Evolutionary conservation across 2,113 vertebrate species (phyloP).

Genomic region (Chascanopsetta lugubris): DNA sequence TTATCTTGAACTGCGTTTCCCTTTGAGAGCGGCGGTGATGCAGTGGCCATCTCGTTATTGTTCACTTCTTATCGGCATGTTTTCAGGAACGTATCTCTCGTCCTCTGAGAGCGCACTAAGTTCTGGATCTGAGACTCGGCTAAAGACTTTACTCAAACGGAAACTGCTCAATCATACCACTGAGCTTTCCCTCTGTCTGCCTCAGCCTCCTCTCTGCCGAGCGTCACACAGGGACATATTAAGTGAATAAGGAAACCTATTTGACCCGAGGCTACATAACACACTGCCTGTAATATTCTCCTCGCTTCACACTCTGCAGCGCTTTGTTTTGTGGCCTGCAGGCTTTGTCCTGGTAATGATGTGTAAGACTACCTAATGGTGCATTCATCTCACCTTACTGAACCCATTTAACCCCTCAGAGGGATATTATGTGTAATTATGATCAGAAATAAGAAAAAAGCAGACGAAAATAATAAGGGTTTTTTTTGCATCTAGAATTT

Average conservation of each 20-base stretch:
- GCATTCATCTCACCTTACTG: constrained; percentile 33
- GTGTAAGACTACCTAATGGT: constrained; percentile 51
- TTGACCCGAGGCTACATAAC: constrained; percentile 59
- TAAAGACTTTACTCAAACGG: constrained; percentile 17
- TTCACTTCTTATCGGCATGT: constrained; percentile 29
- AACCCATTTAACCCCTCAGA: constrained; percentile 6
- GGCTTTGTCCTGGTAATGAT: constrained; percentile 59
- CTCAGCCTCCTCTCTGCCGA: constrained; percentile 1
- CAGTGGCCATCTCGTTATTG: constrained; percentile 17
- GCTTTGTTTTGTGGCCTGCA: constrained; percentile 63
- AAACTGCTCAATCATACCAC: constrained; percentile 4
- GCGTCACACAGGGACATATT: constrained; percentile 57
- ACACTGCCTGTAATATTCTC: constrained; percentile 26
- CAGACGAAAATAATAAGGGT: background rate
- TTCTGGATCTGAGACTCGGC: constrained; percentile 2
- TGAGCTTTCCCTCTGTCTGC: background rate
- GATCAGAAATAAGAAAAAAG: background rate
- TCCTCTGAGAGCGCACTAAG: constrained; percentile 1
- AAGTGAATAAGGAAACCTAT: constrained; percentile 25
- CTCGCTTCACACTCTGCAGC: constrained; percentile 9
- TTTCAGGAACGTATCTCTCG: constrained; percentile 26
- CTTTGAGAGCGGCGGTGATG: constrained; percentile 8
- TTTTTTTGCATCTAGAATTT: background rate
- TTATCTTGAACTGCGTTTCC: constrained; percentile 7
- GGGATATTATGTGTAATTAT: background rate